phyloP scores from a whole-genome alignment of 2,888 invertebrate species.

The Lycocerus yunnanus region DNA sequence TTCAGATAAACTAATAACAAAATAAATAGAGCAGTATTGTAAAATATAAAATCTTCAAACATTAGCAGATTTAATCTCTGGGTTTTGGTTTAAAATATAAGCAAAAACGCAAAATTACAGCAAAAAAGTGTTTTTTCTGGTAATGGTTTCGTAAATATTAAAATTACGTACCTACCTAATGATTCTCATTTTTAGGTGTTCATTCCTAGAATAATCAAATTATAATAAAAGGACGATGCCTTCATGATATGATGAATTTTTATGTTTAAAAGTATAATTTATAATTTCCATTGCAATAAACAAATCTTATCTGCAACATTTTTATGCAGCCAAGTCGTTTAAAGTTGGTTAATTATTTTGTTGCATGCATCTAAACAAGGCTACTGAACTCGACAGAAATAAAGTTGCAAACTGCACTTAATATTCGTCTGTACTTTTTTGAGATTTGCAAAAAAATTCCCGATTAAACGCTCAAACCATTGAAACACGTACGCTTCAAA shows the following conservation, averaged over 20 bases:
- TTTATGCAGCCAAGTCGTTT: not conserved
- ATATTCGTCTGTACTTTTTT: not conserved
- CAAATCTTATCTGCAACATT: not conserved
- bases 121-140: not conserved
- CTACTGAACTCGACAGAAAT: slow-evolving; percentile 7
- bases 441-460: not conserved
- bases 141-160: not conserved
- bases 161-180: not conserved
- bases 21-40: not conserved
- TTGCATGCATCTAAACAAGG: slow-evolving; percentile 14
- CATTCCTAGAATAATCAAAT: not conserved
- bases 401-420: not conserved
- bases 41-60: not conserved
- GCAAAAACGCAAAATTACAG: not conserved
- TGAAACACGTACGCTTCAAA: not conserved
- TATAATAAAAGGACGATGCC: not conserved
- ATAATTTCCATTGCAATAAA: not conserved
- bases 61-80: not conserved
- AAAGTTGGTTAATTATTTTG: slow-evolving; percentile 15
- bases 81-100: not conserved
- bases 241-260: not conserved
- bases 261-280: not conserved
- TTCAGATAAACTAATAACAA: not conserved
- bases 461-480: not conserved
- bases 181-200: not conserved